Percentiles rank a stretch among this genome's conserved stretches.
These are phyloP conservation scores for Labeo rohita DNA, from an alignment of 2,113 vertebrate genomes.

Conservation along the genomic window DNA sequence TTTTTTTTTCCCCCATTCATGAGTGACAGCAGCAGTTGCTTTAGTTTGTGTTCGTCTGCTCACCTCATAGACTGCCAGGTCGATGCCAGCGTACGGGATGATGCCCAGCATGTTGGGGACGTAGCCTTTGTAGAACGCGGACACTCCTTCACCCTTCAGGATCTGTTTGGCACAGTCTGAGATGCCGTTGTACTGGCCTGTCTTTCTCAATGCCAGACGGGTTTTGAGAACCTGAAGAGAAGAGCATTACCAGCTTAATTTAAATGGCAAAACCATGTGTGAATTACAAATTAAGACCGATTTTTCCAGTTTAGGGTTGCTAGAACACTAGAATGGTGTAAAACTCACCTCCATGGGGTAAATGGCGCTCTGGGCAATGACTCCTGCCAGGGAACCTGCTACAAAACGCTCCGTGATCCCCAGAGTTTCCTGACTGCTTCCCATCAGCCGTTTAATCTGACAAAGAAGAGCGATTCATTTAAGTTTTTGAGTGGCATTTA, in stretches of 20 bases:
- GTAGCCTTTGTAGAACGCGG: constrained; percentile 95
- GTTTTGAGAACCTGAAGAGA: constrained; percentile 89
- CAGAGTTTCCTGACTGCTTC: constrained; percentile 84
- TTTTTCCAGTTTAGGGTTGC: background rate
- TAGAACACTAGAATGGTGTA: background rate
- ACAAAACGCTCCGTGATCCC: constrained; percentile 86
- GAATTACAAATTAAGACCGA: too few species aligned
- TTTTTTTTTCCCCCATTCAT: background rate
- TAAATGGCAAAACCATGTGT: background rate
- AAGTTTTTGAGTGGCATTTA: background rate
- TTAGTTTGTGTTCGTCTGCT: constrained; percentile 38
- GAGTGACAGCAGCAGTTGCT: background rate
- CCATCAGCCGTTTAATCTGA: constrained; percentile 90
- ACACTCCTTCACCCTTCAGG: constrained; percentile 82
- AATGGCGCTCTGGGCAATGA: constrained; percentile 93
- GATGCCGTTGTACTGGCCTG: constrained; percentile 89
- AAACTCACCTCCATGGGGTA: constrained; percentile 95
- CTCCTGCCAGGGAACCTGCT: constrained; percentile 90
- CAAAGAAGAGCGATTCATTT: background rate
- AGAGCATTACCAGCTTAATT: background rate
- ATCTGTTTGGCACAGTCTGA: constrained; percentile 90
- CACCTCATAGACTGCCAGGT: constrained; percentile 96
- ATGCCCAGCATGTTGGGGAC: constrained; percentile 96
- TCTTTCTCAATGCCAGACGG: constrained; percentile 87
- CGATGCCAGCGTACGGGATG: constrained; percentile 95